Base-by-base conservation (phyloP, 2,113 vertebrate genomes). In the Xenus cinereus region DNA sequence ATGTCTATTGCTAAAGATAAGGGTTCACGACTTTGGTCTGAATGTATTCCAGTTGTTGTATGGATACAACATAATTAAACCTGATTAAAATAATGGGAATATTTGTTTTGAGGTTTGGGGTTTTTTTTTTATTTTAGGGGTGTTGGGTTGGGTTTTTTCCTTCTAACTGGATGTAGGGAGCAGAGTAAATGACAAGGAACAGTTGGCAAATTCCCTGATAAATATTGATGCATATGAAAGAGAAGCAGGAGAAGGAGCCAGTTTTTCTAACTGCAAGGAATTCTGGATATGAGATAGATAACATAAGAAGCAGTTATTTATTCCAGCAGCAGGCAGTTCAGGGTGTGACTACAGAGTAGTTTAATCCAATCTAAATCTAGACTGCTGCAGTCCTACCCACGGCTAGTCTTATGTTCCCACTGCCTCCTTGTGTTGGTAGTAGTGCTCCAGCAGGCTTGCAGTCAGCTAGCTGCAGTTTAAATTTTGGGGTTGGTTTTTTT, bases 331-430 rank as follows among this genome's bases (percentile, higher is more conserved):
- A 94, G 71, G 89, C 90, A 96, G 21, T 46, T 92, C 27, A 1
- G 91, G 80, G 84, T 95, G 94, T 95, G 93, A 97, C 94, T 97
- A 93, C 53, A 57, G 54, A 86, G 88, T n/a, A 92, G 91, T 71
- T 97, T 93, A 92, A 95, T 92, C 96, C 96, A 96, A 53, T 91
- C 91, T 96, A 97, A 95, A 94, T 95, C 28, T 95, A 93, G 89
- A 81, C 87, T 94, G 77, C 94, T 30, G 94, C 94, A 92, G 94
- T 87, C 94, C 91, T 94, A 69, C 93, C 93, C 89, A 91, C 89
- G 24, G 62, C 80, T 66, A 50, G 33, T 81, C 56, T 87, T 77
- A 68, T 89, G 86, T 97, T 96, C 93, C 86, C 94, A 84, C 95
- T 96, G 91, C 91, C 84, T 89, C 76, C 80, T 50, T 84, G 91